These are phyloP conservation scores for Takifugu ocellatus DNA, from an alignment of 2,797 vertebrate species.

Conservation along the genomic window DNA sequence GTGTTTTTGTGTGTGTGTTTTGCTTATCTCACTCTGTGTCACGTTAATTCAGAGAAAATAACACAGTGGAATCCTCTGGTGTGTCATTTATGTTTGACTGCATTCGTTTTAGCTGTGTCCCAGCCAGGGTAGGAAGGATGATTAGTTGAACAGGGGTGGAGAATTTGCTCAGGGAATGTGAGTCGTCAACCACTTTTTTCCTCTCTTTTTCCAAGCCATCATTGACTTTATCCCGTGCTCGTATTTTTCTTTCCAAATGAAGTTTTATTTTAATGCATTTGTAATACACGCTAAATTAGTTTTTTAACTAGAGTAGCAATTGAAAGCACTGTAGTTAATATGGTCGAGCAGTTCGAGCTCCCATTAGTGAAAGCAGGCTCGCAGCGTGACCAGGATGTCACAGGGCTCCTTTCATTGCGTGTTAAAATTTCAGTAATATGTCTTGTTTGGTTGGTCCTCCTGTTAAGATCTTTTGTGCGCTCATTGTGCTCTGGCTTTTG, in stretches of 20 bases:
- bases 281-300: neutral
- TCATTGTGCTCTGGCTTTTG: neutral
- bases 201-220: neutral
- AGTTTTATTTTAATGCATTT: neutral
- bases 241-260: neutral
- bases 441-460: neutral
- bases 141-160: constrained; percentile 6
- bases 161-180: constrained; percentile 3
- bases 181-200: neutral
- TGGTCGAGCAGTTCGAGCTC: neutral
- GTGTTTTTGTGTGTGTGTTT: too few species aligned
- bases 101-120: neutral
- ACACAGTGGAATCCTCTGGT: neutral
- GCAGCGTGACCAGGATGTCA: too few species aligned
- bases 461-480: neutral
- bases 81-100: constrained; percentile 5
- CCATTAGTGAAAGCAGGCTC: too few species aligned
- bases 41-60: constrained; percentile 3
- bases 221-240: neutral
- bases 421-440: neutral
- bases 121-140: neutral
- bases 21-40: constrained; percentile 3
- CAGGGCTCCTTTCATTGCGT: too few species aligned
- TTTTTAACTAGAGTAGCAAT: neutral
- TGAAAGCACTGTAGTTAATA: neutral